Base-by-base conservation (phyloP, 1,140 invertebrate genomes). In the Drosophila dunni region DNA sequence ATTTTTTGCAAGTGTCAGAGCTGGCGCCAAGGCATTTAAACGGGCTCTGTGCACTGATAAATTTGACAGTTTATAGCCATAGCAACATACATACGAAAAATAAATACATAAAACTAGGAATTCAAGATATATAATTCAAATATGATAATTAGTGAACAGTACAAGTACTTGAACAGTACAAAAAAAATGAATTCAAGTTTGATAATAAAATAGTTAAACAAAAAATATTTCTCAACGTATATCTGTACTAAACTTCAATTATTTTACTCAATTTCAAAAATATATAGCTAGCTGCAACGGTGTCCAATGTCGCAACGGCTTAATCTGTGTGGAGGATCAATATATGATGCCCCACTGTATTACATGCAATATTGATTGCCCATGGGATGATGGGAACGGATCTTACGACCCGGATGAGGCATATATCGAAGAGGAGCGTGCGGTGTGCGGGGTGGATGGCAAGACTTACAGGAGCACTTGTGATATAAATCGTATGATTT, bases 361-460 rank as follows among this genome's bases (percentile, higher is more conserved):
- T 61, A 94, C 94, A 68, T 97, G 97, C 92, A 93, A 94, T 54
- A 94, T 95, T 51, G 94, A 94, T 79, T 97, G 96, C 92, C 94
- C 94, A 44, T 69, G 79, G 67, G 77, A 85, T 36, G 65, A 81
- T 61, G 56, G 11, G 20, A 63, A 34, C 9, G 90, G 56, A 15
- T 34, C 34, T 24, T 65, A 65, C 13, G 65, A 62, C 51, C 64
- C 93, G 7, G 51, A 51, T 13, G 83, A 74, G 24, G 56, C 33
- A 13, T 42, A 4, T 0, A n/a, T 42, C 48, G 54, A 13, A 82
- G 82, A 92, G 71, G 76, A 92, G 63, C 93, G 94, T 81, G 94
- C 95, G 44, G 96, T 98, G 8, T 98, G 97, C 93, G 98, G 97
- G 1, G 95, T 95, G 40, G 97, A 98, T 93, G 97, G 96, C 15